Evolutionary conservation across 2,888 invertebrate species (phyloP).

Genomic region (Drosophila koepferae): DNA sequence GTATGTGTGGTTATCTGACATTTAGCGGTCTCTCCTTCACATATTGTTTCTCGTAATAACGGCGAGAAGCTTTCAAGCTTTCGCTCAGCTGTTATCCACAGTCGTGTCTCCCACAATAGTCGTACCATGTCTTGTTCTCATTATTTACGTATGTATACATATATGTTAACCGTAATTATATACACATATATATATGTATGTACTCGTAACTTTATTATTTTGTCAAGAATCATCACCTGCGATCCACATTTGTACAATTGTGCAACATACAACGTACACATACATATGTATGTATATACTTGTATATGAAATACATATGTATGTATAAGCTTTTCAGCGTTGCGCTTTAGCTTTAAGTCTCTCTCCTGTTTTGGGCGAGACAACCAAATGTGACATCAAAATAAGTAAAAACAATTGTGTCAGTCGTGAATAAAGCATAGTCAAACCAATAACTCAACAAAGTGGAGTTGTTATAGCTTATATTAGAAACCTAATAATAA

Average conservation of each 20-base stretch:
- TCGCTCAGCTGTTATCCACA: conserved; percentile 65
- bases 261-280: neutral
- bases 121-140: neutral
- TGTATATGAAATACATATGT: too few relatives aligned
- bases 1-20: conserved; percentile 36
- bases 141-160: neutral
- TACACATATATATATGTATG: too few relatives aligned
- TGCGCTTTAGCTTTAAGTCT: conserved; percentile 47
- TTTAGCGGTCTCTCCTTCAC: conserved; percentile 31
- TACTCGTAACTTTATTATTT: neutral
- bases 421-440: conserved; percentile 13
- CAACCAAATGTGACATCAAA: conserved; percentile 33
- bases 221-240: neutral
- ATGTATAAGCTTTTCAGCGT: conserved; percentile 51
- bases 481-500: neutral
- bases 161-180: neutral
- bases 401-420: conserved; percentile 33
- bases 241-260: neutral
- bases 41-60: conserved; percentile 23
- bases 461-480: neutral
- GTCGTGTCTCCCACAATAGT: conserved; percentile 33
- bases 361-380: conserved; percentile 37
- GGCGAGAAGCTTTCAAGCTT: conserved; percentile 45
- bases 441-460: conserved; percentile 1
- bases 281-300: neutral